Percentiles rank a stretch among this genome's conserved stretches.
phyloP scores from a whole-genome alignment of 2,797 vertebrate species.

The Anguilla megastoma region DNA sequence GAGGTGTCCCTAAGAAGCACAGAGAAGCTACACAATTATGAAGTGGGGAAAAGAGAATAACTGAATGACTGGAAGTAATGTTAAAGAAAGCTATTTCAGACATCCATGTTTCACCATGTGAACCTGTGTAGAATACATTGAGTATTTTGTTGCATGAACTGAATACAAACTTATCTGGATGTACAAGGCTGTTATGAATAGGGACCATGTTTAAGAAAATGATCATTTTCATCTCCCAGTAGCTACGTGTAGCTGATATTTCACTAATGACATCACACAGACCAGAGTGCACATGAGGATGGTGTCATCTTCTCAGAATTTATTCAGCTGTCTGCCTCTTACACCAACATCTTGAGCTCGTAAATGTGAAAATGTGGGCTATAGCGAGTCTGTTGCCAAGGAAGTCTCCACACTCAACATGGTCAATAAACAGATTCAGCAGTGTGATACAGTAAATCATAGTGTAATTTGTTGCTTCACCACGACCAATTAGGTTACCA shows the following conservation, averaged over 20 bases:
- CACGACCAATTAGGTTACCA: neutral
- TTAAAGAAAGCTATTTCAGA: neutral
- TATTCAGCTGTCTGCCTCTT: conserved; percentile 26
- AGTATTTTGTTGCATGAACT: neutral
- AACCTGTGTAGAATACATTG: neutral
- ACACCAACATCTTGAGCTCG: conserved; percentile 13
- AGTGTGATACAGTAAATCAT: neutral
- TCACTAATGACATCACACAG: neutral
- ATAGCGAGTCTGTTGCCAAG: conserved; percentile 5
- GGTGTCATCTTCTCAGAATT: neutral
- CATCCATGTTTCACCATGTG: neutral
- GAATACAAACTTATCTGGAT: neutral
- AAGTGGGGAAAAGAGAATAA: neutral
- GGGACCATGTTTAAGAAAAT: neutral
- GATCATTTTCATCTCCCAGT: neutral
- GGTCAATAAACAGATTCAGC: neutral
- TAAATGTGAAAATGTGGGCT: neutral
- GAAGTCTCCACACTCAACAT: conserved; percentile 1
- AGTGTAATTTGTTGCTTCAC: neutral
- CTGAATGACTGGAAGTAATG: neutral
- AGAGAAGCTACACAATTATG: conserved; percentile 16
- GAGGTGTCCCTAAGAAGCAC: conserved; percentile 35
- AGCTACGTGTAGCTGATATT: neutral
- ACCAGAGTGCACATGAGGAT: conserved; percentile 17
- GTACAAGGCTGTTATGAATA: neutral